These are phyloP conservation scores for Bombylius discolor DNA, from an alignment of 2,888 invertebrate genomes.

Conservation along the genomic window DNA sequence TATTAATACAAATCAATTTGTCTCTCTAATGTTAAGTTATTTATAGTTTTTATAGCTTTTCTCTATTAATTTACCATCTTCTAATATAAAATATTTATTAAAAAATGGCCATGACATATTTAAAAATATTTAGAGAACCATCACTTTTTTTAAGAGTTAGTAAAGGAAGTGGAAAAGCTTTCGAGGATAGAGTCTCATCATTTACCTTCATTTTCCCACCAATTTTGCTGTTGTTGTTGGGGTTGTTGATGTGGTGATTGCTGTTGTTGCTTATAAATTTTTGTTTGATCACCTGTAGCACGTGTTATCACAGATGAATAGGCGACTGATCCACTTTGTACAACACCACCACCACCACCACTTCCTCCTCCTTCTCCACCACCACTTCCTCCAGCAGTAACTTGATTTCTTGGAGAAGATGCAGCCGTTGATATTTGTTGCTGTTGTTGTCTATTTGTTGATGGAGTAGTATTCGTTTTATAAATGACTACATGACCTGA, in stretches of 20 bases:
- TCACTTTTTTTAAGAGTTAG: too few species aligned
- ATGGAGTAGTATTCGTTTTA: conserved; percentile 1
- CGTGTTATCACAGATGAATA: conserved; percentile 75
- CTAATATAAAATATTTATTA: too few species aligned
- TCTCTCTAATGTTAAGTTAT: too few species aligned
- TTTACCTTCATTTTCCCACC: conserved; percentile 34
- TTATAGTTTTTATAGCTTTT: too few species aligned
- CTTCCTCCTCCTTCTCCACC: conserved; percentile 22
- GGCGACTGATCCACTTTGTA: conserved; percentile 45
- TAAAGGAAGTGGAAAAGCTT: too few species aligned
- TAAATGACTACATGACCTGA: conserved; percentile 22
- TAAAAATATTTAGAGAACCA: too few species aligned
- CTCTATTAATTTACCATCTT: too few species aligned
- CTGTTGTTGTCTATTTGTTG: conserved; percentile 27
- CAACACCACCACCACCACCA: not conserved
- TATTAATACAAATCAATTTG: too few species aligned
- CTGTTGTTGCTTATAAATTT: conserved; percentile 28
- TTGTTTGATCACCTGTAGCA: conserved; percentile 44
- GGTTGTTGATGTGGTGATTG: conserved; percentile 22
- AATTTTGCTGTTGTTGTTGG: conserved; percentile 35
- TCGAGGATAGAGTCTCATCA: too few species aligned
- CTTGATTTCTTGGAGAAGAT: conserved; percentile 13
- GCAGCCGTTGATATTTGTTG: conserved; percentile 43
- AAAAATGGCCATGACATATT: too few species aligned
- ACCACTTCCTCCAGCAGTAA: conserved; percentile 37